These are phyloP conservation scores for Engraulis encrasicolus DNA, from an alignment of 2,113 vertebrate genomes.

Conservation along the genomic window DNA sequence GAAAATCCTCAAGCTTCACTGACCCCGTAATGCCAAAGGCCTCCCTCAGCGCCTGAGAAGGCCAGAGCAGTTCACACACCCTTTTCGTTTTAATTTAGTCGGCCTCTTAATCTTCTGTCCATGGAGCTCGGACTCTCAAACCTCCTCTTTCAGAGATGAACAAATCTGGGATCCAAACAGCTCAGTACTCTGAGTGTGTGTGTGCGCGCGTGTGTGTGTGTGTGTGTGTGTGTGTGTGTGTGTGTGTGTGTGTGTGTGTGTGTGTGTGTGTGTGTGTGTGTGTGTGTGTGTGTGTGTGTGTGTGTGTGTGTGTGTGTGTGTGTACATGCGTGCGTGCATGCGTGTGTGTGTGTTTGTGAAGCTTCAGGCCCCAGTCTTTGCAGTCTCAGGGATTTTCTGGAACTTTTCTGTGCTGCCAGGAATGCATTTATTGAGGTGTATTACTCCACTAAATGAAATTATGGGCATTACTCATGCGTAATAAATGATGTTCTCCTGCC, in stretches of 20 bases:
- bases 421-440: constrained; percentile 5
- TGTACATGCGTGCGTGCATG: no score
- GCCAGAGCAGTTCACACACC: background rate
- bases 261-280: background rate
- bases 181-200: background rate
- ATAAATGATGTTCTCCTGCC: background rate
- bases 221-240: background rate
- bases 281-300: background rate
- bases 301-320: background rate
- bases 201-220: background rate
- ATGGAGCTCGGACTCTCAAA: background rate
- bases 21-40: constrained; percentile 7
- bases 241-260: background rate
- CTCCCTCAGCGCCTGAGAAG: background rate
- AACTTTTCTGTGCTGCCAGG: background rate
- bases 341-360: background rate
- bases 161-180: background rate
- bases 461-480: background rate
- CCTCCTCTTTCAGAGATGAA: background rate
- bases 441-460: background rate
- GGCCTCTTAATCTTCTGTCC: no score
- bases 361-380: background rate
- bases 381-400: background rate
- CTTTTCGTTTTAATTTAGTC: constrained; percentile 11
- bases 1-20: constrained; percentile 39